These are phyloP conservation scores for Potamilus streckersoni DNA, from an alignment of 1,140 invertebrate genomes.

Conservation along the genomic window DNA sequence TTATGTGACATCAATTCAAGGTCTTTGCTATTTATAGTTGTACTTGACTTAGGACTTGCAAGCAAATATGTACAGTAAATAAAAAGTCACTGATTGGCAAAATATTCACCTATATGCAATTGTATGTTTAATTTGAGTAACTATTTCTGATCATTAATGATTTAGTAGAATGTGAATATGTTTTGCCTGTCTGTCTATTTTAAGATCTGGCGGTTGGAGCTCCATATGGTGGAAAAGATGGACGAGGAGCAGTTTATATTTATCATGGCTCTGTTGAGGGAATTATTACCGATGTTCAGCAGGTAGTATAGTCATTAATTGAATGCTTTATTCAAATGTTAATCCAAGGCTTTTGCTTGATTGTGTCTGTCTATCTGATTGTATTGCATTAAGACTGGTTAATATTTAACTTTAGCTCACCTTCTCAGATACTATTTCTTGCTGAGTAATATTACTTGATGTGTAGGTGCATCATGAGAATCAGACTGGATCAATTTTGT, in stretches of 20 bases:
- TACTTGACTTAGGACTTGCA: no score
- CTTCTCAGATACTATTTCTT: no score
- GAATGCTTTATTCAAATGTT: background rate
- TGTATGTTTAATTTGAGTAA: background rate
- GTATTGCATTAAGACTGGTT: no score
- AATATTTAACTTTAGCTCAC: no score
- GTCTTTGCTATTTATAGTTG: no score
- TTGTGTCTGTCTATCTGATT: background rate
- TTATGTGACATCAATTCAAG: no score
- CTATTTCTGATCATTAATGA: background rate
- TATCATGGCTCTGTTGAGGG: constrained; percentile 83
- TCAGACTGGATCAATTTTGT: no score
- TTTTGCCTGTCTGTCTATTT: constrained; percentile 44
- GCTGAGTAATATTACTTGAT: no score
- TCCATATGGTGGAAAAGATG: constrained; percentile 81
- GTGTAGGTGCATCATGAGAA: no score
- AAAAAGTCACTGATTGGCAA: background rate
- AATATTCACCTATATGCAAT: background rate
- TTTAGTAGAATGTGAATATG: background rate
- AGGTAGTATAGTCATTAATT: constrained; percentile 37
- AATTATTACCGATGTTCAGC: constrained; percentile 57
- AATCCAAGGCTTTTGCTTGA: background rate
- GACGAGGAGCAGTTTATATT: constrained; percentile 89
- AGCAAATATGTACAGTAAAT: background rate
- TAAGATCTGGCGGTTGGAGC: constrained; percentile 95